These are phyloP conservation scores for Prionace glauca DNA, from an alignment of 2,797 vertebrate genomes.

Conservation along the genomic window DNA sequence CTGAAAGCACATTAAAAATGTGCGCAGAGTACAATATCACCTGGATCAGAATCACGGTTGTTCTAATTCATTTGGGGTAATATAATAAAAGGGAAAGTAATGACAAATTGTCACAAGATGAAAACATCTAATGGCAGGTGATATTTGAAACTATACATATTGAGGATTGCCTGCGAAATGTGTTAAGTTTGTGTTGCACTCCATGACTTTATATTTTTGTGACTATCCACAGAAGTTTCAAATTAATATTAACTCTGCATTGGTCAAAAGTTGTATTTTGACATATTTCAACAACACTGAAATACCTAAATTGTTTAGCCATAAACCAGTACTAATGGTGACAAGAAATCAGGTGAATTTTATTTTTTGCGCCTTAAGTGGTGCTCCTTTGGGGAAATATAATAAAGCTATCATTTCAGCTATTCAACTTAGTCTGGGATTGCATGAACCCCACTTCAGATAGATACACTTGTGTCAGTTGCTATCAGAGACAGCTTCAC, in stretches of 20 bases:
- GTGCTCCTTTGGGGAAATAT: neutral
- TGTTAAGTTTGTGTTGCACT: slow-evolving; percentile 44
- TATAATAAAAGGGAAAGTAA: neutral
- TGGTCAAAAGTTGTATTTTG: neutral
- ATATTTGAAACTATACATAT: slow-evolving; percentile 59
- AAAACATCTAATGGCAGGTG: slow-evolving; percentile 13
- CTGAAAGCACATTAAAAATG: slow-evolving; percentile 5
- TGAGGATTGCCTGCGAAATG: slow-evolving; percentile 45
- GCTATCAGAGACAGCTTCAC: neutral
- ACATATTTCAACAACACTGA: neutral
- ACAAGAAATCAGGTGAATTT: neutral
- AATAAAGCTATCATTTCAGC: neutral
- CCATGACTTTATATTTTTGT: slow-evolving; percentile 43
- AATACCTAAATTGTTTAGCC: neutral
- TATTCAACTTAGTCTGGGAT: neutral
- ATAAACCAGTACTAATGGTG: neutral
- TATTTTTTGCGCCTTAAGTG: neutral
- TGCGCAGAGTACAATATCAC: neutral
- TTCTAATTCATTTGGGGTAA: neutral
- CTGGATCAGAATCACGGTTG: neutral
- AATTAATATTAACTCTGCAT: neutral
- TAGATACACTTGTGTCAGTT: neutral
- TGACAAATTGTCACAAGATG: too few relatives aligned
- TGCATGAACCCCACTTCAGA: neutral
- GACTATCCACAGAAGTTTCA: slow-evolving; percentile 40